Percentiles rank a stretch among this genome's conserved stretches.
Conservation (phyloP, 2,888 invertebrate species). For the Clostera curtula region DNA sequence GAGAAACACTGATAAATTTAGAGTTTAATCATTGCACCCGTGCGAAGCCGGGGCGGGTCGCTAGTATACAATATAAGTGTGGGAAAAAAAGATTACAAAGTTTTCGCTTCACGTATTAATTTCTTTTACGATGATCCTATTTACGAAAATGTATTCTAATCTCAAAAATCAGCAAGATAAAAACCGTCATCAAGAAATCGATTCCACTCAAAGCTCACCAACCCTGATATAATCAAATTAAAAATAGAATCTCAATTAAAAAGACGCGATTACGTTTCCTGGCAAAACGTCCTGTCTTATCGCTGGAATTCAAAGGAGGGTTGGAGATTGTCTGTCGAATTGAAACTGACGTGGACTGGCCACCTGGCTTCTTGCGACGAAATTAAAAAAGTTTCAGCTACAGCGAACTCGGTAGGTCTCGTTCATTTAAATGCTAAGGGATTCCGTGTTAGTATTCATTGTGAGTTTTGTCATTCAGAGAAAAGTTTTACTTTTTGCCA, state of each 20-base stretch:
- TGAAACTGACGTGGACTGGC: conserved; percentile 48
- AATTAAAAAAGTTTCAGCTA: conserved; percentile 71
- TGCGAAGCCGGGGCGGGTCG: too few relatives aligned
- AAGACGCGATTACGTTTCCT: conserved; percentile 41
- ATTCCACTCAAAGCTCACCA: conserved; percentile 4
- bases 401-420: conserved; percentile 50
- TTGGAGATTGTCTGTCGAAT: conserved; percentile 54
- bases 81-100: too few relatives aligned
- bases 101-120: too few relatives aligned
- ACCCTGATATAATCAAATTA: conserved; percentile 19
- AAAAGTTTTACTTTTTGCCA: conserved; percentile 47
- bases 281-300: conserved; percentile 35
- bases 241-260: conserved; percentile 43
- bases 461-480: conserved; percentile 60
- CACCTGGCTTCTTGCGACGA: conserved; percentile 65
- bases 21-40: too few relatives aligned
- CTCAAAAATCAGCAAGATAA: neutral
- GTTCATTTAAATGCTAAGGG: conserved; percentile 68
- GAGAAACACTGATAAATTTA: too few relatives aligned
- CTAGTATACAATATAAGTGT: too few relatives aligned
- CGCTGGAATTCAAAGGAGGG: conserved; percentile 32
- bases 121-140: too few relatives aligned
- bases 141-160: neutral
- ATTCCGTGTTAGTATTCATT: conserved; percentile 63
- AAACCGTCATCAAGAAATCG: conserved; percentile 1